Conservation (phyloP, 2,888 invertebrate species). For the Rambutsinella grinnellia region DNA sequence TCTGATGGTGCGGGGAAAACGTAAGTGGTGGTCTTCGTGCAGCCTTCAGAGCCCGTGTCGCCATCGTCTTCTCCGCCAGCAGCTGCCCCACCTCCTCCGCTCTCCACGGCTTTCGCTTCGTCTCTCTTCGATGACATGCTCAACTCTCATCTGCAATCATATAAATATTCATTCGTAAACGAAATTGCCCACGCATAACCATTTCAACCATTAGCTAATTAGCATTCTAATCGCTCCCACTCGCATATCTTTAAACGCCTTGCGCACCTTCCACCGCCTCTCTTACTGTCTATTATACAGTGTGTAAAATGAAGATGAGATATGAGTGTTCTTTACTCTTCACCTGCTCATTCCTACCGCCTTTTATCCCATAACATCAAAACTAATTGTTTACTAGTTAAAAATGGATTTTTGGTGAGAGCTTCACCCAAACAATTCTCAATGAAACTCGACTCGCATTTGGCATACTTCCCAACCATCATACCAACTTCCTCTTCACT, state of each 20-base stretch:
- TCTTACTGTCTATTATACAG: no score
- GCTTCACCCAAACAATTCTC: not conserved
- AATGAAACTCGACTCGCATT: no score
- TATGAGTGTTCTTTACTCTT: no score
- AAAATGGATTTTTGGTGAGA: no score
- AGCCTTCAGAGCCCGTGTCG: not conserved
- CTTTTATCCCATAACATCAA: no score
- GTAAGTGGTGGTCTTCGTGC: constrained; percentile 58
- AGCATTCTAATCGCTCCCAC: not conserved
- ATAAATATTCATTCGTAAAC: not conserved
- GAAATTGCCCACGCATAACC: not conserved
- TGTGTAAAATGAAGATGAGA: no score
- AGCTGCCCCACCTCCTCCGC: constrained; percentile 29
- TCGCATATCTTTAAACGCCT: no score
- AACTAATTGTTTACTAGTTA: no score
- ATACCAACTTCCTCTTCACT: not conserved
- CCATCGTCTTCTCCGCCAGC: constrained; percentile 21
- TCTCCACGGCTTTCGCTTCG: constrained; percentile 54
- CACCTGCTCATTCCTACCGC: no score
- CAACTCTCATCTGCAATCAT: constrained; percentile 63
- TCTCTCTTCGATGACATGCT: constrained; percentile 64
- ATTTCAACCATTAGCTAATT: not conserved
- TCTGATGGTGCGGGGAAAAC: constrained; percentile 63
- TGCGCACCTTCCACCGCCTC: no score
- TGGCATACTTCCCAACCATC: not conserved